Evolutionary conservation across 53 echinoderm and acorn worm genomes (phyloP).

Genomic region (Paelopatides confundens): DNA sequence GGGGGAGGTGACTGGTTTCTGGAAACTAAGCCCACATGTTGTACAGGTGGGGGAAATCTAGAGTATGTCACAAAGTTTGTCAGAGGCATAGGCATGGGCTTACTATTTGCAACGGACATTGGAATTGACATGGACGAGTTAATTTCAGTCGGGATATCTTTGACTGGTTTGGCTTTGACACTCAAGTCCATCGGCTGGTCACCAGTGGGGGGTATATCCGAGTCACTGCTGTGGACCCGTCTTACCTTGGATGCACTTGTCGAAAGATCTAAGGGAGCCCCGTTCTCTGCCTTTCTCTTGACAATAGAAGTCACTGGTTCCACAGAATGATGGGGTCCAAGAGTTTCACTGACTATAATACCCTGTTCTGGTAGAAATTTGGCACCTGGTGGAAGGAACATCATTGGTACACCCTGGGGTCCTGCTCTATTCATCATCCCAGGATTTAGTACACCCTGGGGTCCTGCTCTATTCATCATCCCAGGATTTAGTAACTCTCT

Average conservation of each 20-base stretch:
- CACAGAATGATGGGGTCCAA: not conserved
- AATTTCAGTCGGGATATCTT: not conserved
- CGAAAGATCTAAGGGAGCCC: constrained; percentile 28
- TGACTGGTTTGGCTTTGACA: not conserved
- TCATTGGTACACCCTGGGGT: not conserved
- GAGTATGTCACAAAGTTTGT: not conserved
- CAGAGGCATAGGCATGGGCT: not conserved
- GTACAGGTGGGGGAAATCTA: not conserved
- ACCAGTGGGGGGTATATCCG: too few species aligned
- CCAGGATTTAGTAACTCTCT: not conserved
- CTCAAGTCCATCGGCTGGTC: constrained; percentile 26
- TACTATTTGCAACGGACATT: not conserved
- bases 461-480: not conserved
- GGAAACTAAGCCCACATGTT: not conserved
- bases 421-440: not conserved
- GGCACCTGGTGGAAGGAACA: constrained; percentile 1
- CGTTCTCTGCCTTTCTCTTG: constrained; percentile 35
- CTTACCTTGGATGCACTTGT: not conserved
- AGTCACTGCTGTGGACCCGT: not conserved
- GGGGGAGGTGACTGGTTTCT: not conserved
- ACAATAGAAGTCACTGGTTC: not conserved
- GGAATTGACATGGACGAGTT: not conserved
- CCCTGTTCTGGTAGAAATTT: not conserved
- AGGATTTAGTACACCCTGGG: not conserved
- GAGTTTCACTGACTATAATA: not conserved